A percentile compares a stretch with the other conserved stretches of the same genome.
Evolutionary conservation across 2,888 invertebrate genomes (phyloP).

Genomic region (Dione vanillae): DNA sequence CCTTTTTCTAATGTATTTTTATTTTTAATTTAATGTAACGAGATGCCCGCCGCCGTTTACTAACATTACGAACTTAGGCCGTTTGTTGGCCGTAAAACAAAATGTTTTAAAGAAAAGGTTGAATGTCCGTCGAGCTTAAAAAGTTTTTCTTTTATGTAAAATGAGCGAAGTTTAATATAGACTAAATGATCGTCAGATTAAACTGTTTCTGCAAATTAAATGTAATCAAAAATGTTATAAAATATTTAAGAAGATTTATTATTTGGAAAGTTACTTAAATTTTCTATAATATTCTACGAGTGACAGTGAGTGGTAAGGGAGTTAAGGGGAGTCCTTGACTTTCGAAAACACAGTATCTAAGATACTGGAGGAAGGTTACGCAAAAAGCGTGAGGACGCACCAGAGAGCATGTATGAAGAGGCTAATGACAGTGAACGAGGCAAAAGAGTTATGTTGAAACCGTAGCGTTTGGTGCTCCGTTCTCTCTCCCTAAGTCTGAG

Average conservation of each 20-base stretch:
- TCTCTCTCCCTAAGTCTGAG: no score
- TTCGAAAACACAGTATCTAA: no score
- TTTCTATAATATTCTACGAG: no score
- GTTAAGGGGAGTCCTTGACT: no score
- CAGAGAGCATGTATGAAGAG: no score
- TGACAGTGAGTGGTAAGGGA: no score
- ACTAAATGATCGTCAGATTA: conserved; percentile 31
- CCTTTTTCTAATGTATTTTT: conserved; percentile 42
- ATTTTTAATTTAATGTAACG: conserved; percentile 48
- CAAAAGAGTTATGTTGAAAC: no score
- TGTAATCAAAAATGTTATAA: conserved; percentile 28
- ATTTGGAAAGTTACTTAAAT: not conserved
- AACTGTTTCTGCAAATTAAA: conserved; percentile 33
- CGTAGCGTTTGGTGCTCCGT: no score
- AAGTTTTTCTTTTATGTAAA: conserved; percentile 41
- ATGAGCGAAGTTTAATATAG: conserved; percentile 35
- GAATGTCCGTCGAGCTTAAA: conserved; percentile 40
- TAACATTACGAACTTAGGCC: conserved; percentile 28
- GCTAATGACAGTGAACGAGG: no score
- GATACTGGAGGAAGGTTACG: no score
- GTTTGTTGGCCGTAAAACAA: conserved; percentile 41
- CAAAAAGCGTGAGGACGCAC: no score
- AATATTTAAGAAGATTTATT: not conserved
- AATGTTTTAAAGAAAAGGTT: conserved; percentile 40
- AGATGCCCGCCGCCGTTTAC: conserved; percentile 41